A percentile compares a stretch with the other conserved stretches of the same genome.
Conservation (phyloP, 2,797 vertebrate genomes). For the Sebastes glaucus region DNA sequence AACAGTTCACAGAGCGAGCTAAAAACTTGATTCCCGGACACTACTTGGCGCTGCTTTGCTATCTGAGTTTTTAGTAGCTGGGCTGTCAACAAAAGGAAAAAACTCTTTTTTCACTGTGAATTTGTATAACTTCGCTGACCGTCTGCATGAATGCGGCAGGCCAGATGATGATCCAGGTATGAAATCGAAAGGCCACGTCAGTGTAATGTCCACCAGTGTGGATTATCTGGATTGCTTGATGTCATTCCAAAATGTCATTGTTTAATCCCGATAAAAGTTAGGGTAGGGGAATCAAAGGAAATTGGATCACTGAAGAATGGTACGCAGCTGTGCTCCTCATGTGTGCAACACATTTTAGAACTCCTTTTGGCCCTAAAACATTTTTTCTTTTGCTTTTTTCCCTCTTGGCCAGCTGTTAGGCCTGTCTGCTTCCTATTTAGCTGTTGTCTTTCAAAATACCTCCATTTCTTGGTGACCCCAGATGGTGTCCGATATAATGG, state of each 20-base stretch:
- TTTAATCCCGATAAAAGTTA: conserved; percentile 56
- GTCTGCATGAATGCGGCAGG: neutral
- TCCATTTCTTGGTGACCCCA: conserved; percentile 17
- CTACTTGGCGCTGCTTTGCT: too few relatives aligned
- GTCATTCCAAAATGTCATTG: conserved; percentile 42
- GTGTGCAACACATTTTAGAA: conserved; percentile 71
- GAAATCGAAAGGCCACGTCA: conserved; percentile 23
- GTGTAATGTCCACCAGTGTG: conserved; percentile 9
- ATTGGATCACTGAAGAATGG: conserved; percentile 54
- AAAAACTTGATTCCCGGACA: too few relatives aligned
- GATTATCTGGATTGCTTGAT: conserved; percentile 40
- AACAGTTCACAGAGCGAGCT: too few relatives aligned
- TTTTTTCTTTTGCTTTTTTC: conserved; percentile 29
- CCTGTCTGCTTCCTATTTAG: conserved; percentile 62
- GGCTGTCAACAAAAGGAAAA: too few relatives aligned
- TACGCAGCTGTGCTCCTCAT: conserved; percentile 72
- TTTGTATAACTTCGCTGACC: neutral
- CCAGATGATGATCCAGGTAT: conserved; percentile 8
- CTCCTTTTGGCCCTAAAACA: conserved; percentile 48
- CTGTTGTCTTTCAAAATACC: conserved; percentile 40
- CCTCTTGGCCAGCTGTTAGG: conserved; percentile 28
- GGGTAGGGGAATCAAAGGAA: conserved; percentile 70
- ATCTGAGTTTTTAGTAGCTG: too few relatives aligned
- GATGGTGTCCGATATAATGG: neutral
- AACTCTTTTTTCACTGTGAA: neutral